These are phyloP conservation scores for Potorous gilbertii DNA, from an alignment of 2,797 vertebrate species.

Conservation along the genomic window DNA sequence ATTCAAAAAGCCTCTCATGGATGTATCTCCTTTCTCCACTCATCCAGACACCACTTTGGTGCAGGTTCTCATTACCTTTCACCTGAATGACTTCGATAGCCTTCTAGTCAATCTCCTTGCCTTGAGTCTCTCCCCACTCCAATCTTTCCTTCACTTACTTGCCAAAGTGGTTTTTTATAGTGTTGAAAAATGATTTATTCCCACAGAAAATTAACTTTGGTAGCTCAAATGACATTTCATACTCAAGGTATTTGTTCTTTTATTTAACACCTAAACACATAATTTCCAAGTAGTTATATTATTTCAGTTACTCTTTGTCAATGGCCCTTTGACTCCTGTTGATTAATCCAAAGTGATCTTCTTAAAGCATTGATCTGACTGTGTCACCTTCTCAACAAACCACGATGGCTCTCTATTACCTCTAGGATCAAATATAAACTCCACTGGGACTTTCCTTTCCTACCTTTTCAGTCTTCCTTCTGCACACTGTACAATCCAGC, in stretches of 20 bases:
- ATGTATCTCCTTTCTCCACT: background rate
- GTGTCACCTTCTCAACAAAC: background rate
- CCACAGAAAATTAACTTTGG: background rate
- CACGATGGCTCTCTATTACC: background rate
- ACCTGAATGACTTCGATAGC: background rate
- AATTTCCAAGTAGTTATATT: too few species aligned
- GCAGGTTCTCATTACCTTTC: background rate
- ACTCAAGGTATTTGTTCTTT: background rate
- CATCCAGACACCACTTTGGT: background rate
- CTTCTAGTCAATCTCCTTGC: background rate
- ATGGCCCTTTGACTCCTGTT: constrained; percentile 5
- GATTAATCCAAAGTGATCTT: background rate
- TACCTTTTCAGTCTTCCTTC: background rate
- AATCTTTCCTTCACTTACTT: background rate
- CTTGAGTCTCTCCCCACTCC: background rate
- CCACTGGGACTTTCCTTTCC: background rate
- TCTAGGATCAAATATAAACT: background rate
- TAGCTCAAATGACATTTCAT: background rate
- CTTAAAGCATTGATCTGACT: background rate
- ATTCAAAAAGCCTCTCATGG: background rate
- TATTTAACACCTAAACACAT: background rate
- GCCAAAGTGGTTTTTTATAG: background rate
- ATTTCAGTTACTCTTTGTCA: too few species aligned
- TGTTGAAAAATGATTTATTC: background rate
- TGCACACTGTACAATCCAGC: background rate